These are phyloP conservation scores for Anguilla pacifica DNA, from an alignment of 2,797 vertebrate species.

Conservation along the genomic window DNA sequence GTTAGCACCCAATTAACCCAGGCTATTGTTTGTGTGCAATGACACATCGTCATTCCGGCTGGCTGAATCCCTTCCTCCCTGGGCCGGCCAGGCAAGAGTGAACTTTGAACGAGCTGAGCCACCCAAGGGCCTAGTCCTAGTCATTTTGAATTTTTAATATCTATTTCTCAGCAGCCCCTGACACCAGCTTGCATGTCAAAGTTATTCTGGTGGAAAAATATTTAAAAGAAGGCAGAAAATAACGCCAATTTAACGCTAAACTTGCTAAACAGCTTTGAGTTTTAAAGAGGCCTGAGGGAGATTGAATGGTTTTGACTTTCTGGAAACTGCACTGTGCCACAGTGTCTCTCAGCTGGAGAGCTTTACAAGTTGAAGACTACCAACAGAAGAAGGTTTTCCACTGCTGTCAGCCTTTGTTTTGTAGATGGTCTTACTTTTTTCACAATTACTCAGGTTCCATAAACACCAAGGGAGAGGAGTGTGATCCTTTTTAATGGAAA, in stretches of 20 bases:
- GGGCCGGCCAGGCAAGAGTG: not conserved
- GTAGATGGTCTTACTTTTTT: not conserved
- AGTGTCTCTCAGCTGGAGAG: not conserved
- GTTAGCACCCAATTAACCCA: not conserved
- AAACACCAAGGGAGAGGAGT: not conserved
- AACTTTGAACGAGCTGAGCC: not conserved
- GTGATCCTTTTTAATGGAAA: not conserved
- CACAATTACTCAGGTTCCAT: not conserved
- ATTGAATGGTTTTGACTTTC: conserved; percentile 29
- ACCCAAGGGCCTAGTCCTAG: not conserved
- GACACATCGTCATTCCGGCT: not conserved
- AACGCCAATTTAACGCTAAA: not conserved
- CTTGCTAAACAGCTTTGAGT: not conserved
- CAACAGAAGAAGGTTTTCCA: not conserved
- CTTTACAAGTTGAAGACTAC: conserved; percentile 1
- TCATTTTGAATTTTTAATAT: not conserved
- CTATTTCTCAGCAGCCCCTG: not conserved
- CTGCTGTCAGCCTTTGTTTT: not conserved
- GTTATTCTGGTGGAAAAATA: not conserved
- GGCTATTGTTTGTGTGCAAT: not conserved
- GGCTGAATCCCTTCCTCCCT: not conserved
- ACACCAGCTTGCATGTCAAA: not conserved
- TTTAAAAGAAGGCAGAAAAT: not conserved
- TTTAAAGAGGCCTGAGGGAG: not conserved
- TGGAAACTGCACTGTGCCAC: conserved; percentile 17